Base-by-base conservation (phyloP, 2,888 invertebrate species). In the Amblyjoppa fuscipennis region DNA sequence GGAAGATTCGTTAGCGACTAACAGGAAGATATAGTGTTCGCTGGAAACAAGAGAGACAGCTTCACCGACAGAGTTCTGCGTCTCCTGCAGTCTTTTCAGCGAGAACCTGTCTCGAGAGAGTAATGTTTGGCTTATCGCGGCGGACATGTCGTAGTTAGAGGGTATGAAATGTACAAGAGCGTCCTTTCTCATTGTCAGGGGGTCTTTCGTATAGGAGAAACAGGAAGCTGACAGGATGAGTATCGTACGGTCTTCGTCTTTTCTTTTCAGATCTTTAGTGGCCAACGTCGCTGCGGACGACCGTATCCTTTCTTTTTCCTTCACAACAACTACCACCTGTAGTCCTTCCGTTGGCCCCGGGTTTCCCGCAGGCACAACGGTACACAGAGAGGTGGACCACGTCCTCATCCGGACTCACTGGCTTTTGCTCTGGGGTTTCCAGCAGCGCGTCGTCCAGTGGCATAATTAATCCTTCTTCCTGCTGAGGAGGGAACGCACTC, bases 131-230 rank as follows among this genome's bases (percentile, higher is more conserved):
- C 84, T 45, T 3, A 76, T 71, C 41, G 70, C 64, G 3, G 80
- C 80, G 16, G 76, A 70, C 28, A 81, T 16, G 3, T 84, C 80
- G 1, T 71, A 76, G 20, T 84, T 64, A 16, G 59, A 28, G 7
- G 80, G 71, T 1, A 70, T 64, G 20, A 81, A 84, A 56, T 81
- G 70, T 11, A 81, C 66, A 4, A 84, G 61, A 20, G 81, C 61
- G n/a, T 81, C 81, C 53, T 77, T 81, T 61, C 84, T 45, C 76
- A 81, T 49, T 13, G 74, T 56, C 13, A 84, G 59, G 66, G 28
- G 38, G n/a, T 84, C 80, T 45, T 76, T 84, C 20, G 66, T 56
- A 53, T 75, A 25, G 38, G 38, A 41, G 38, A 81, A 75, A 28
- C 80, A 73, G 73, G 73, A 76, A 16, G 68, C 13, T 34, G 68